Percentiles rank a stretch among this genome's conserved stretches.
These are phyloP conservation scores for Netelia melanura DNA, from an alignment of 2,888 invertebrate species.

Conservation along the genomic window DNA sequence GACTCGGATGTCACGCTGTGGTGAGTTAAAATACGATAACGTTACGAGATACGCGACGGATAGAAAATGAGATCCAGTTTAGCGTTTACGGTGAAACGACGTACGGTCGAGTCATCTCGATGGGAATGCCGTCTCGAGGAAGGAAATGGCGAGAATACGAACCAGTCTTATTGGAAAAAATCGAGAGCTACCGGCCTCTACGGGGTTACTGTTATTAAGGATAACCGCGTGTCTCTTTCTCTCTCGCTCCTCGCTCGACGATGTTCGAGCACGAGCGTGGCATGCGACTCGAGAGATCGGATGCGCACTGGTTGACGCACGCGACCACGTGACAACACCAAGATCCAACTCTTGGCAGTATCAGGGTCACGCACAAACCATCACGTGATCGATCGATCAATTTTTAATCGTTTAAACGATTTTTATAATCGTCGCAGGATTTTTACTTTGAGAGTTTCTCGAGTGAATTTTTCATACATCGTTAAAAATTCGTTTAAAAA, in stretches of 20 bases:
- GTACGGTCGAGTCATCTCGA: slow-evolving; percentile 74
- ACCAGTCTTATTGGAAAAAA: slow-evolving; percentile 39
- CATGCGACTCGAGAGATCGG: not conserved
- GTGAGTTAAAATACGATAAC: not conserved
- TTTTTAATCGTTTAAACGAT: too few relatives aligned
- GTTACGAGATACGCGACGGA: not conserved
- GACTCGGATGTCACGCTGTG: slow-evolving; percentile 34
- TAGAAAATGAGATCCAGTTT: slow-evolving; percentile 54
- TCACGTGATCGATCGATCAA: not conserved
- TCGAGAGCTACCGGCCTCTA: slow-evolving; percentile 16
- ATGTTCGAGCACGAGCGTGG: slow-evolving; percentile 24
- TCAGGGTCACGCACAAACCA: slow-evolving; percentile 50
- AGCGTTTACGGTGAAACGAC: slow-evolving; percentile 52
- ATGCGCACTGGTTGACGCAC: slow-evolving; percentile 42
- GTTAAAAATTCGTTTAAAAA: not conserved
- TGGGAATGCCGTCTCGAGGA: slow-evolving; percentile 77
- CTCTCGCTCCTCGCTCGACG: not conserved
- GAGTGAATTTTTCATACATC: not conserved
- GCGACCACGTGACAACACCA: slow-evolving; percentile 48
- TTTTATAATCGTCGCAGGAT: not conserved
- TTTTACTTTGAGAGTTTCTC: not conserved
- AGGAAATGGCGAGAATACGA: slow-evolving; percentile 72
- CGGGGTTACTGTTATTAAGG: slow-evolving; percentile 47
- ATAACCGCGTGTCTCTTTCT: slow-evolving; percentile 5
- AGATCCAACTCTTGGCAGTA: slow-evolving; percentile 1